Base-by-base conservation (phyloP, 1,140 invertebrate genomes). In the Caenorhabditis brenneri region DNA sequence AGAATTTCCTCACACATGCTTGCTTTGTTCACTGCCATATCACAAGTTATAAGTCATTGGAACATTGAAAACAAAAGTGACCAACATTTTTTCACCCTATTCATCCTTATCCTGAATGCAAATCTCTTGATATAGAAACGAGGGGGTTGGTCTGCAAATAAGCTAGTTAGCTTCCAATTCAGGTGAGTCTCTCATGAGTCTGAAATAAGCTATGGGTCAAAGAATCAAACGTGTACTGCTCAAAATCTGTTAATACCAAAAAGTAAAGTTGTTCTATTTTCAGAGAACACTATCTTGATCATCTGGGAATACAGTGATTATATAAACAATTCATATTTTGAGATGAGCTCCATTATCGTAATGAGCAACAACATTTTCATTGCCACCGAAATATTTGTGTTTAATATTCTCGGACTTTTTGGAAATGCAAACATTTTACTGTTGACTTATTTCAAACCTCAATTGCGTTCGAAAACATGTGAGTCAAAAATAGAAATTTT, bases 391-490 rank as follows among this genome's bases (percentile, higher is more conserved):
- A 48, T 79, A 48, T 15, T 79, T 36, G 15, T 33, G 12, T 79
- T 79, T 24, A 79, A 79, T 79, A 79, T 79, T 49, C 42, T 79
- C 31, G 74, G 74, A 48, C 42, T 31, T 19, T 48, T 79, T n/a
- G 74, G 74, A 27, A 79, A 79, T 79, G 49, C 48, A 12, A 79
- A 79, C 24, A 49, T 79, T 29, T 24, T 79, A 33, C 10, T 46
- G 6, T 49, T 79, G 42, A 79, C 74, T 33, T 48, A 31, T 19
- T 51, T 48, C 42, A 51, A 46, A 51, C 42, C 42, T 24, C 42
- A 48, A 15, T 79, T 79, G 24, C 74, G 49, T 15, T 79, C 74
- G n/a, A n/a, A n/a, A n/a, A n/a, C n/a, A n/a, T n/a, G n/a, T n/a
- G n/a, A n/a, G n/a, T n/a, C n/a, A n/a, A n/a, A n/a, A n/a, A n/a